phyloP scores from a whole-genome alignment of 2,888 invertebrate species.

The Agrotis segetum region DNA sequence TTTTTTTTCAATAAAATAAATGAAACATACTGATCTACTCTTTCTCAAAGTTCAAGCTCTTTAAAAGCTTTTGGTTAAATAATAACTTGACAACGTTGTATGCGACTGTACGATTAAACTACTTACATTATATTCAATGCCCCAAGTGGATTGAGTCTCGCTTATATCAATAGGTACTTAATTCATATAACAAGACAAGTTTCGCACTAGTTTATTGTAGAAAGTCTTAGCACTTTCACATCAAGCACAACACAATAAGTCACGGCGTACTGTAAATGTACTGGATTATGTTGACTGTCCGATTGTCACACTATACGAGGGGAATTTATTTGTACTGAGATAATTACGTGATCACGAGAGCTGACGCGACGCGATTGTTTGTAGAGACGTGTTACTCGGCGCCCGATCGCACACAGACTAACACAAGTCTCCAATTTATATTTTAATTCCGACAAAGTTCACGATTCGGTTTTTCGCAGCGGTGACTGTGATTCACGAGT shows the following conservation, averaged over 20 bases:
- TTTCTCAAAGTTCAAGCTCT: background rate
- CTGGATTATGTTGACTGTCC: constrained; percentile 56
- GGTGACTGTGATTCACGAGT: constrained; percentile 65
- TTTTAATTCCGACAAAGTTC: constrained; percentile 46
- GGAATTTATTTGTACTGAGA: constrained; percentile 56
- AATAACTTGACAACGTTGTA: background rate
- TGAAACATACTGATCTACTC: background rate
- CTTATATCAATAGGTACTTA: constrained; percentile 61
- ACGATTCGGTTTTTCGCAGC: constrained; percentile 56
- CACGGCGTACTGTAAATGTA: constrained; percentile 59
- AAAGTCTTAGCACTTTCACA: constrained; percentile 82
- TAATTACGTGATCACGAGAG: constrained; percentile 45
- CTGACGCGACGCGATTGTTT: constrained; percentile 14
- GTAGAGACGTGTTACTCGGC: constrained; percentile 48
- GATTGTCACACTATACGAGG: constrained; percentile 68
- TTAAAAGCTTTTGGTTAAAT: constrained; percentile 2
- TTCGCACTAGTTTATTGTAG: constrained; percentile 72
- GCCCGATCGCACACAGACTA: constrained; percentile 58
- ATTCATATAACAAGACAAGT: constrained; percentile 63
- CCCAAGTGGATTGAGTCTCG: constrained; percentile 39
- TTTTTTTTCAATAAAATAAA: too few relatives aligned
- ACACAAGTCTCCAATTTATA: constrained; percentile 37
- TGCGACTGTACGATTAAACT: constrained; percentile 8
- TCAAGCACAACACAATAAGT: constrained; percentile 64
- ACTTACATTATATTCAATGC: constrained; percentile 56